Conservation (phyloP, 2,113 vertebrate genomes). For the Spizaetus ornatus region DNA sequence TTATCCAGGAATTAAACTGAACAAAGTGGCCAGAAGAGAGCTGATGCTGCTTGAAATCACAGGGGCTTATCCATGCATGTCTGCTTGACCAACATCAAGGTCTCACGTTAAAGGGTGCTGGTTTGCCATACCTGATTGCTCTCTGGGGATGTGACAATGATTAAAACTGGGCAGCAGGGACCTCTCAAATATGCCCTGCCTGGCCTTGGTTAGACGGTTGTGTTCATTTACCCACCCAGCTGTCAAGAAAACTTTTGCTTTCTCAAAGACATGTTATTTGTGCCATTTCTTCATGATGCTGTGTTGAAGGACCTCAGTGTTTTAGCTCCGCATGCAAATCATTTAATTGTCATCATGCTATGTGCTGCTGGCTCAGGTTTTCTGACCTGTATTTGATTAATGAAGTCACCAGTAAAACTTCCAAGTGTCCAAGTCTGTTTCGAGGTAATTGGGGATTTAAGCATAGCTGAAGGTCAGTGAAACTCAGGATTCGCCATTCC, state of each 20-base stretch:
- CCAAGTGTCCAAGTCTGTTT: neutral
- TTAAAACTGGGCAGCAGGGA: neutral
- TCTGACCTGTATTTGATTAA: neutral
- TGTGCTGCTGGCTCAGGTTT: neutral
- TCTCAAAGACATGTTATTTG: neutral
- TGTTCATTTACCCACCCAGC: neutral
- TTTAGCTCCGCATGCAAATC: neutral
- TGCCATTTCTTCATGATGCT: neutral
- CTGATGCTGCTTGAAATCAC: neutral
- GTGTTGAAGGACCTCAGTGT: neutral
- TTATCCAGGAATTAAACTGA: neutral
- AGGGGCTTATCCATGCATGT: neutral
- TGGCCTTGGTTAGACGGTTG: neutral
- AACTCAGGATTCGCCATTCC: neutral
- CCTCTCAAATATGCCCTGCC: accelerated
- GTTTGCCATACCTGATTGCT: neutral
- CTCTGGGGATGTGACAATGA: neutral
- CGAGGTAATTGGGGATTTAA: neutral
- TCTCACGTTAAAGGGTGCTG: neutral
- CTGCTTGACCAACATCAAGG: neutral
- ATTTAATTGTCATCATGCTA: neutral
- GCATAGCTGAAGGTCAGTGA: neutral
- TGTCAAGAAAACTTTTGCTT: neutral
- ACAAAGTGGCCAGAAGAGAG: neutral
- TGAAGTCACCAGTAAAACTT: neutral